Base-by-base conservation (phyloP, 2,113 vertebrate genomes). In the Rhinolophus sinicus region DNA sequence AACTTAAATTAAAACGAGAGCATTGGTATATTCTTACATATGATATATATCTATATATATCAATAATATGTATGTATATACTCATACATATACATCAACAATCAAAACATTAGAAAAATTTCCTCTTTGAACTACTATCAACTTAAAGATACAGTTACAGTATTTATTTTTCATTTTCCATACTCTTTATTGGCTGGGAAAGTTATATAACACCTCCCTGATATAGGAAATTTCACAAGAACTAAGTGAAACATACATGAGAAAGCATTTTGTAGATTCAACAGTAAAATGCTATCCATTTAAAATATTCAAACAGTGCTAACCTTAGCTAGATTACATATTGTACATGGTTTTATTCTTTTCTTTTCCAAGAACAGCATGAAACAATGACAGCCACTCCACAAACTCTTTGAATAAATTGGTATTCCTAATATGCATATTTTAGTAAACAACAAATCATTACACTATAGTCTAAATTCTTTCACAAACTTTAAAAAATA, bases 391-490 rank as follows among this genome's bases (percentile, higher is more conserved):
- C 13, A 88, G 80, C 22, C 76, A 58, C 6, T 14, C 54, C 16
- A 78, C 24, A 86, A 62, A 92, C 28, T 91, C 38, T 91, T 91
- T 62, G 73, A 93, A 88, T 92, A 86, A 54, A 18, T 8, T 92
- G 33, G 77, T 44, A 81, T 84, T 88, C 38, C 33, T 93, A 65
- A 30, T 77, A 91, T 88, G 62, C 81, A 52, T 44, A 21, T 92
- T 90, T 93, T 88, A 81, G 30, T 85, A 91, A 92, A 76, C n/a
- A 65, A 69, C n/a, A 96, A 95, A 85, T 76, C 58, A 85, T n/a
- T 75, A 47, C 44, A 47, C 54, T 92, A 62, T 89, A 65, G 52
- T 6, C 22, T 67, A 77, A 93, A 84, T 26, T 14, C 8, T 96
- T 93, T 96, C 67, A 92, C 12, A 84, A 50, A 65, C n/a, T 89